Evolutionary conservation across 2,113 vertebrate genomes (phyloP), one percentile per base, ranked within the genome.

Genomic region (Sprattus sprattus): DNA sequence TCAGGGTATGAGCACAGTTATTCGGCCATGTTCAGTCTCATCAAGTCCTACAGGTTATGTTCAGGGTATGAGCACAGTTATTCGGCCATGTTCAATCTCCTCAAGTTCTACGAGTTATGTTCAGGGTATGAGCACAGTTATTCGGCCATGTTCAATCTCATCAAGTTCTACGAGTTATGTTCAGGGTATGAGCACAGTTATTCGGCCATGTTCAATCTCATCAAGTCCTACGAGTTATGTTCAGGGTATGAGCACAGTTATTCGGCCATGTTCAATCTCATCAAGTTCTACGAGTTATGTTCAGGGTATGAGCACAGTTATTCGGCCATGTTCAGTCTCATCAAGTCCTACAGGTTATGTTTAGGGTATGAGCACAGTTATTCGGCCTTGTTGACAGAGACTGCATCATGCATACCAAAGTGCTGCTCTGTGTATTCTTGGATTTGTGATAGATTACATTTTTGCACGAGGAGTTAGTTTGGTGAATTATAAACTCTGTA

Each of bases 371-470:
- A 88, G 4, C 39, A 44, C 20, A 45, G 15, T 25, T 6, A 57
- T 28, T 83, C n/a, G 11, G 64, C 15, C 28, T 28, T 71, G 64
- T 25, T 32, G n/a, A n/a, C 39, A 39, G 39, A 39, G 39, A 3
- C 85, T 86, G 64, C 83, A 84, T 88, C 75, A 82, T 82, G 15
- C 75, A 47, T 18, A 78, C 2, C 18, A 9, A 11, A 6, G 28
- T 28, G 83, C 39, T 84, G 80, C 8, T 81, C n/a, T 81, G 44
- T 81, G 82, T 28, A 78, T 75, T 45, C 52, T 20, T 9, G 2
- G 16, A 0, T 13, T 28, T 64, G 46, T 78, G 81, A 71, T 28
- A 4, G 45, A 39, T 9, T n/a, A 15, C 11, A 6, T 82, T 2
- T 82, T 47, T 49, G 54, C 16, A 18, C 13, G n/a, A 54, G n/a